A percentile compares a stretch with the other conserved stretches of the same genome.
Evolutionary conservation across 2,888 invertebrate genomes (phyloP).

Genomic region (Agrotis clavis): DNA sequence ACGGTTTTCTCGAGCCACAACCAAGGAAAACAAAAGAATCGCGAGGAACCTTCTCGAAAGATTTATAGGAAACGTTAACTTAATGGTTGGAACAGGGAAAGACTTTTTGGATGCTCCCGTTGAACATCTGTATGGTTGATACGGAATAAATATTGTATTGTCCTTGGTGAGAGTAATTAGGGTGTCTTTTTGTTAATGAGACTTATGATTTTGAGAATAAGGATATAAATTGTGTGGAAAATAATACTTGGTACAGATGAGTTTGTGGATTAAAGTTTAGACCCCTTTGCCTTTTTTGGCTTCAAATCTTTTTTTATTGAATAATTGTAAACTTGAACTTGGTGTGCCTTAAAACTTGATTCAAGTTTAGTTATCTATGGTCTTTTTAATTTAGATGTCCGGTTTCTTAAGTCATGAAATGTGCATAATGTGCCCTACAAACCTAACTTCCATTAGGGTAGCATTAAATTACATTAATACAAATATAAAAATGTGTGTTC

Average conservation of each 20-base stretch:
- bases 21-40: constrained; percentile 76
- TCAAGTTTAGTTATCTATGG: too few relatives aligned
- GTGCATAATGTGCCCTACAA: too few relatives aligned
- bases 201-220: neutral
- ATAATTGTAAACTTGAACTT: too few relatives aligned
- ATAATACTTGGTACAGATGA: neutral
- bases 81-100: constrained; percentile 86
- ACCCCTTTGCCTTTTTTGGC: too few relatives aligned
- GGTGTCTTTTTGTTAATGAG: constrained; percentile 17
- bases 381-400: too few relatives aligned
- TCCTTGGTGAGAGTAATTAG: constrained; percentile 38
- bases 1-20: constrained; percentile 40
- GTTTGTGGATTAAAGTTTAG: too few relatives aligned
- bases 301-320: too few relatives aligned
- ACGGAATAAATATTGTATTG: constrained; percentile 65
- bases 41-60: constrained; percentile 67
- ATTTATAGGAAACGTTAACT: constrained; percentile 85
- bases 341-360: too few relatives aligned
- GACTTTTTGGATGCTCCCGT: constrained; percentile 76
- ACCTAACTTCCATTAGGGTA: too few relatives aligned
- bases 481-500: too few relatives aligned
- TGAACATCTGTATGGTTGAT: constrained; percentile 73
- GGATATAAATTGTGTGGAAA: neutral
- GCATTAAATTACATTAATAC: too few relatives aligned
- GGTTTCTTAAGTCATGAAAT: too few relatives aligned